phyloP scores from a whole-genome alignment of 2,888 invertebrate species.

The Eudasyphora cyanicolor region DNA sequence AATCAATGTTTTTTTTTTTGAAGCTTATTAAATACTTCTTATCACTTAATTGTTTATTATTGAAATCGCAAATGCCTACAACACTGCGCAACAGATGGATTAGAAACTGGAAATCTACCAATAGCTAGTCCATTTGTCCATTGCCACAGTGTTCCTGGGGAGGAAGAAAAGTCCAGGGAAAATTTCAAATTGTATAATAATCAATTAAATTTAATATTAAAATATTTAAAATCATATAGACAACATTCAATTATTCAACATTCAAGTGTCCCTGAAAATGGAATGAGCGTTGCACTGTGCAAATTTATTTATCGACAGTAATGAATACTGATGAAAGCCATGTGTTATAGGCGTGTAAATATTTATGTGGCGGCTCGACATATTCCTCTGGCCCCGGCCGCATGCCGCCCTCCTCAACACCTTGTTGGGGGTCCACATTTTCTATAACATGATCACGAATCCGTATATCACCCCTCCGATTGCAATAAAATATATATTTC shows the following conservation, averaged over 20 bases:
- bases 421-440: no score
- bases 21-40: background rate
- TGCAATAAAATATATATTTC: background rate
- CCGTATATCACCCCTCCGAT: background rate
- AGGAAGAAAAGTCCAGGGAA: no score
- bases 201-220: no score
- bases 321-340: background rate
- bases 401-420: background rate
- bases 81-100: background rate
- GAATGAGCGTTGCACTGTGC: background rate
- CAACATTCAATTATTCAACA: no score
- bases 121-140: no score
- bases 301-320: background rate
- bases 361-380: background rate
- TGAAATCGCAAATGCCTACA: background rate
- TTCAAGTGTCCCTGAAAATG: no score
- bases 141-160: no score
- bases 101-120: no score
- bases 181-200: no score
- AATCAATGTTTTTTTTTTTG: background rate
- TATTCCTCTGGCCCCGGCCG: background rate
- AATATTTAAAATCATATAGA: no score
- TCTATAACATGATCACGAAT: background rate
- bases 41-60: background rate
- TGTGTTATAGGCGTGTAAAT: slow-evolving; percentile 21